Percentiles rank a stretch among this genome's conserved stretches.
phyloP scores from a whole-genome alignment of 2,113 vertebrate species.

The Romanogobio albipinnatus region DNA sequence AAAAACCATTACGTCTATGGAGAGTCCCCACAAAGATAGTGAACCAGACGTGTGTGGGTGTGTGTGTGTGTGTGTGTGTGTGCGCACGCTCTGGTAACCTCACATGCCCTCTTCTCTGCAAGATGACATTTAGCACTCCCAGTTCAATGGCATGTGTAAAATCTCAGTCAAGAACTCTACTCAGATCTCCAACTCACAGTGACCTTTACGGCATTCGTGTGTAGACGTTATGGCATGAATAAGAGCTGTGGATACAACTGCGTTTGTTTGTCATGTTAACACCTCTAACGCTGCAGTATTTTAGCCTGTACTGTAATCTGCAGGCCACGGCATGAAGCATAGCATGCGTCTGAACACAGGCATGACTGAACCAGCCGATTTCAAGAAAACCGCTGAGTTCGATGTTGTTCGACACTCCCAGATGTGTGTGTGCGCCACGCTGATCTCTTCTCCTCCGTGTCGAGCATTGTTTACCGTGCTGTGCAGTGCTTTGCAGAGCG shows the following conservation, averaged over 20 bases:
- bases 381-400: background rate
- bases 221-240: conserved; percentile 26
- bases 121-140: conserved; percentile 37
- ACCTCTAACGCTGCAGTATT: background rate
- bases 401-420: background rate
- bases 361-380: conserved; percentile 18
- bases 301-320: background rate
- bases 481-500: conserved; percentile 63
- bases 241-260: background rate
- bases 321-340: conserved; percentile 4
- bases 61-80: too few relatives aligned
- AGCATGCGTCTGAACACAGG: conserved; percentile 1
- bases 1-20: too few relatives aligned
- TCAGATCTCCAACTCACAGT: conserved; percentile 48
- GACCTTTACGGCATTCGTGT: conserved; percentile 66
- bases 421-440: background rate
- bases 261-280: conserved; percentile 10
- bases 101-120: background rate
- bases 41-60: background rate
- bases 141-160: conserved; percentile 56
- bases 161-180: conserved; percentile 57
- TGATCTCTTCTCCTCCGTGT: conserved; percentile 21
- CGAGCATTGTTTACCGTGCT: conserved; percentile 63
- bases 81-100: background rate
- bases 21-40: too few relatives aligned